Conservation (phyloP, 2,113 vertebrate genomes). For the Zosterops pallidus region DNA sequence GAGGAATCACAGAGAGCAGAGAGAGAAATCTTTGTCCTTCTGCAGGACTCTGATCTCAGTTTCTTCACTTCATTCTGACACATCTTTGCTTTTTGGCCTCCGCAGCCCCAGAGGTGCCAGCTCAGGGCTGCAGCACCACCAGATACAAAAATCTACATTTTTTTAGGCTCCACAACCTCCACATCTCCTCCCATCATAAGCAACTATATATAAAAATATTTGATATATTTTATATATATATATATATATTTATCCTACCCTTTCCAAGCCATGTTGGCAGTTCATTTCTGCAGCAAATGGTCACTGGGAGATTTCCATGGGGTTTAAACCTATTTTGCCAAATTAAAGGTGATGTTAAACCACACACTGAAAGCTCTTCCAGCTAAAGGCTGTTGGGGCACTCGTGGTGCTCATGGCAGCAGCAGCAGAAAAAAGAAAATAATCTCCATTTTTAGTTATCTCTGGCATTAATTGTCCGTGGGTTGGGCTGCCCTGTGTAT, state of each 20-base stretch:
- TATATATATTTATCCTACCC: fast-evolving
- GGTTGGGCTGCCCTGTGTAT: background rate
- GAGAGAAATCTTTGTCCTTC: background rate
- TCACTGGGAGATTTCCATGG: background rate
- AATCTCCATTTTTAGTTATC: background rate
- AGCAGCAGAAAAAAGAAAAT: background rate
- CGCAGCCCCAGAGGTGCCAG: background rate
- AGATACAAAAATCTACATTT: background rate
- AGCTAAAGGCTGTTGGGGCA: background rate
- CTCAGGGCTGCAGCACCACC: background rate
- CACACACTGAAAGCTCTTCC: background rate
- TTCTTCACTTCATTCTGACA: background rate
- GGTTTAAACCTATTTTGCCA: background rate
- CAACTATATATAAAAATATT: background rate
- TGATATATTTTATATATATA: background rate
- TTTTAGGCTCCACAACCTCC: background rate
- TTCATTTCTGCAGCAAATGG: background rate
- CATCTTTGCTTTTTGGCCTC: background rate
- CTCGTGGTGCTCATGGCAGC: background rate
- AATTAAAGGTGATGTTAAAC: background rate
- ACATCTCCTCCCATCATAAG: background rate
- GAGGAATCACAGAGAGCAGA: background rate
- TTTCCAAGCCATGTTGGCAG: background rate
- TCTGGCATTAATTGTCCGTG: background rate
- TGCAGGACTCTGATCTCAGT: background rate